Evolutionary conservation across 64 coral and sea anemone genomes (phyloP), one percentile per base, ranked within the genome.

Genomic region (Stichodactyla mertensii): DNA sequence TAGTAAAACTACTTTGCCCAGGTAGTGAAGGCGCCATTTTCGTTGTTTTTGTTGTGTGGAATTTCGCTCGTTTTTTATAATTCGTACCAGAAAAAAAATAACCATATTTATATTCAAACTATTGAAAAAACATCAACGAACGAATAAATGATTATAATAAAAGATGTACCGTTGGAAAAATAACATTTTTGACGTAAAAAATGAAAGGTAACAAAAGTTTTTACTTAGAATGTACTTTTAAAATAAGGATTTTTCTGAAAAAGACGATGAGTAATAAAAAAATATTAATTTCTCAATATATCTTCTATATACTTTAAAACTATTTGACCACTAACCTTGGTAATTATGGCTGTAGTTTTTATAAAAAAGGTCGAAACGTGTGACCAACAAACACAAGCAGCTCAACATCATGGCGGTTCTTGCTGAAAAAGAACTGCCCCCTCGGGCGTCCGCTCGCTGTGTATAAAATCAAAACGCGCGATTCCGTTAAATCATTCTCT

Each of bases 321-420:
- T 19, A 54, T 81, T 20, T 54, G 12, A 6, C 18, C 53, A 81
- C 78, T 81, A 20, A 81, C 78, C 78, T 81, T 54, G n/a, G 53
- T 18, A 6, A 55, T 53, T 54, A 9, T 53, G 16, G 26, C 16
- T 55, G 78, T 54, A 53, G 20, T 52, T 52, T 81, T 28, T 14
- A 81, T 74, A 20, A 31, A 78, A 85, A 62, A 52, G 82, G 12
- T 78, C 52, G 4, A 78, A 77, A 90, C 15, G 51, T 11, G 78
- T 57, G 52, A 61, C 15, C 80, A 90, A 90, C 82, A 90, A 90
- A 90, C 88, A 90, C 88, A 90, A 84, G 74, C 52, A 77, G 16
- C 52, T 15, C 78, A 55, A 52, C 51, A 79, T 58, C 80, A 85
- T 85, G 88, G 83, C 66, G 16, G 54, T 23, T 84, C 27, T 57